Base-by-base conservation (phyloP, 2,113 vertebrate genomes). In the Tyto alba region DNA sequence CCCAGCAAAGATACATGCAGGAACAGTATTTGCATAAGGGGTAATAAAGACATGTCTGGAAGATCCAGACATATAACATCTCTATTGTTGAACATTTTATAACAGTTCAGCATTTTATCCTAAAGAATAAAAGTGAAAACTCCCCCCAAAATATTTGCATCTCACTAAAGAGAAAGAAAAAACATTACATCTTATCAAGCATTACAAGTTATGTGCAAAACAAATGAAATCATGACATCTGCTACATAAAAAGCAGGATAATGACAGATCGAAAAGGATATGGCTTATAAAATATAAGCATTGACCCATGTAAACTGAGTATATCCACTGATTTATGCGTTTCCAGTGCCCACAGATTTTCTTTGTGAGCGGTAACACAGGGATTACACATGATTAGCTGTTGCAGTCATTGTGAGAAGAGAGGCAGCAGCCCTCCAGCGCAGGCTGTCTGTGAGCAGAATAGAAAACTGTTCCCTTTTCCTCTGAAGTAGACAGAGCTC, bases 351-450 rank as follows among this genome's bases (percentile, higher is more conserved):
- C 57, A 45, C 13, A 50, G 57, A 67, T 81, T 95, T 86, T 73
- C 81, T 91, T 77, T 93, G 85, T 79, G 55, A 88, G 52, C 47
- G 56, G 48, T 56, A 81, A 91, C 87, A 91, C 48, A 91, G 60
- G 75, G 81, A 95, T 96, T 94, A 96, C 75, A 89, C 21, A 67
- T 62, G 88, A 96, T 94, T 96, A 95, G 71, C 55, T 92, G 57
- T 74, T 88, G 43, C 71, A 85, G 76, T 74, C 66, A 89, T 80
- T 90, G 52, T 68, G 55, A 92, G 56, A 78, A 50, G 15, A 84
- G 40, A 88, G 17, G 72, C 66, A 94, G 86, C 80, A 92, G 90
- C 91, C 87, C 94, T 93, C 64, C 79, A 93, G 91, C 63, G 11
- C 64, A 92, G 64, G 66, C 77, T 93, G 73, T 30, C 90, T 97